Percentiles rank a stretch among this genome's conserved stretches.
These are phyloP conservation scores for Heliconius congener DNA, from an alignment of 1,140 invertebrate species.

Conservation along the genomic window DNA sequence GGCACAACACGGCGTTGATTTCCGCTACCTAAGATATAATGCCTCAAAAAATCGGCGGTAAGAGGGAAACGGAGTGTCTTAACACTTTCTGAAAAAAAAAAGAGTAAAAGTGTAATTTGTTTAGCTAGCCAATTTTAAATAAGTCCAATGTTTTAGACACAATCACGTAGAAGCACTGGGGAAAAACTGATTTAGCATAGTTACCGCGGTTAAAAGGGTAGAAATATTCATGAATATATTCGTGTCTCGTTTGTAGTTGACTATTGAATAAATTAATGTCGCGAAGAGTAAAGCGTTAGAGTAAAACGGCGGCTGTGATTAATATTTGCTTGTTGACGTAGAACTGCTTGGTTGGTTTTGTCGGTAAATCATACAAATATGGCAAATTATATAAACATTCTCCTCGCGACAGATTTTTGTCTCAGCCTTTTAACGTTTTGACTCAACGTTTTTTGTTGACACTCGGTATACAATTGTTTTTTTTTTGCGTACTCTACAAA, in stretches of 20 bases:
- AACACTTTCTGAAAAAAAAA: too few species aligned
- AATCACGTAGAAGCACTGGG: not conserved
- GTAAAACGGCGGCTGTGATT: not conserved
- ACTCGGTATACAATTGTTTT: not conserved
- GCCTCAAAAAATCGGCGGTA: too few species aligned
- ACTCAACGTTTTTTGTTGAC: not conserved
- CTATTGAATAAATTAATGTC: constrained; percentile 2
- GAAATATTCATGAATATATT: not conserved
- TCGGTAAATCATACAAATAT: not conserved
- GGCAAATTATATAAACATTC: not conserved
- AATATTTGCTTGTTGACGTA: constrained; percentile 1
- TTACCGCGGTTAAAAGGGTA: constrained; percentile 4
- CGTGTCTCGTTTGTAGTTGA: constrained; percentile 1
- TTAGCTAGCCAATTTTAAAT: too few species aligned
- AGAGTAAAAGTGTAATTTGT: too few species aligned
- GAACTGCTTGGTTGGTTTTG: not conserved
- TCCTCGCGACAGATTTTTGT: not conserved
- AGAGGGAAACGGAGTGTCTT: too few species aligned
- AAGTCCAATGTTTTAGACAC: not conserved
- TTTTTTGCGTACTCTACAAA: not conserved
- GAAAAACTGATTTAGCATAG: constrained; percentile 6
- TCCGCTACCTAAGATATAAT: too few species aligned
- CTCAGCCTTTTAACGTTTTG: too few species aligned
- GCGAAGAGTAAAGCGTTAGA: not conserved
- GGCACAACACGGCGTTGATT: too few species aligned